These are phyloP conservation scores for Nerophis lumbriciformis DNA, from an alignment of 2,113 vertebrate species.

Conservation along the genomic window DNA sequence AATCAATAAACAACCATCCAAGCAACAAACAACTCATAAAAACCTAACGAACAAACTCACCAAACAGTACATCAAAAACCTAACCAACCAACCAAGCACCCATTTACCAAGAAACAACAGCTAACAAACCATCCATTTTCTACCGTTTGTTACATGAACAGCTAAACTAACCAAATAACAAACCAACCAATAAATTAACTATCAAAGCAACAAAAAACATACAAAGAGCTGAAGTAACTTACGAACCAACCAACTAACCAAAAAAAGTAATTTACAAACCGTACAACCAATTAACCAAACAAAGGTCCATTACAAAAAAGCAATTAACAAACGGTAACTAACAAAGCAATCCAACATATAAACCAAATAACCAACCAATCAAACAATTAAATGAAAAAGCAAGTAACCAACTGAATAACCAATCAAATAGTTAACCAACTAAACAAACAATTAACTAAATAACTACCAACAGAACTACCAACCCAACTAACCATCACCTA, in stretches of 20 bases:
- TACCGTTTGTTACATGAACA: too few species aligned
- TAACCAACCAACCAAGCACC: too few species aligned
- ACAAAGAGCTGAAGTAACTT: not conserved
- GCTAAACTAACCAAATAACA: too few species aligned
- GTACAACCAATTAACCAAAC: not conserved
- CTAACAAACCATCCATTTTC: too few species aligned
- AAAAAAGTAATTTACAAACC: not conserved
- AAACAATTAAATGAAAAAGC: not conserved
- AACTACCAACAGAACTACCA: not conserved
- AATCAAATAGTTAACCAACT: not conserved
- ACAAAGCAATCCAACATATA: not conserved
- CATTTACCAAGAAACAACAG: too few species aligned
- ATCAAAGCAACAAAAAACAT: not conserved
- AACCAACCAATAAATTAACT: not conserved
- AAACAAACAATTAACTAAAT: not conserved
- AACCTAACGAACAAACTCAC: too few species aligned
- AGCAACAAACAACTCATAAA: too few species aligned
- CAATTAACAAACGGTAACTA: not conserved
- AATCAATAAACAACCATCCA: too few species aligned
- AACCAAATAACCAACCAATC: not conserved
- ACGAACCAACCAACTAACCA: not conserved
- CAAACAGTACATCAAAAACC: too few species aligned
- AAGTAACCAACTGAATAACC: not conserved
- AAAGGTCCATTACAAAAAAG: not conserved
- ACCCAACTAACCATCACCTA: not conserved